Evolutionary conservation across 2,113 vertebrate species (phyloP).

Genomic region (Pelecanoides urinatrix): DNA sequence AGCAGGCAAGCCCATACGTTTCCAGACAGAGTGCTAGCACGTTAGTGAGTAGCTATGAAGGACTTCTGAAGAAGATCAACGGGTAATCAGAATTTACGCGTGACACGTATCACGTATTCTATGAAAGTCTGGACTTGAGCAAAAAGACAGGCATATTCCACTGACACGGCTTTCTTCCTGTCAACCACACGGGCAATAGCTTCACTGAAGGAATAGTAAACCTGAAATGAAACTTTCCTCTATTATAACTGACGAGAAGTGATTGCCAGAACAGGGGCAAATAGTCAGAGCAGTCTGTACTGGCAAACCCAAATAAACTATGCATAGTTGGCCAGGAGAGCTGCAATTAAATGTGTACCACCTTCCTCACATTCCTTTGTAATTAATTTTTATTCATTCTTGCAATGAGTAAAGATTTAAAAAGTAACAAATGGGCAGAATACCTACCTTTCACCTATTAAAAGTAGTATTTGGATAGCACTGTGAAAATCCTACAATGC

Average conservation of each 20-base stretch:
- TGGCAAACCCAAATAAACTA: not conserved
- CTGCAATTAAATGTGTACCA: not conserved
- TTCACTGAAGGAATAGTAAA: not conserved
- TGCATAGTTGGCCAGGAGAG: not conserved
- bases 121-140: not conserved
- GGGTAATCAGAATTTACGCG: not conserved
- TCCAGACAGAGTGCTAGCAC: not conserved
- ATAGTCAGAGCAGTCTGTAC: not conserved
- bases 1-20: not conserved
- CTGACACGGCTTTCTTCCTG: not conserved
- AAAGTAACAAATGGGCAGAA: not conserved
- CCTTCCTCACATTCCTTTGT: not conserved
- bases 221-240: not conserved
- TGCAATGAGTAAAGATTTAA: not conserved
- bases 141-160: not conserved
- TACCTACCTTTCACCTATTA: not conserved
- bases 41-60: not conserved
- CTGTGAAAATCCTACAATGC: not conserved
- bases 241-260: not conserved
- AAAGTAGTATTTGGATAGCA: not conserved
- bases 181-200: not conserved
- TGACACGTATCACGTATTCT: accelerated
- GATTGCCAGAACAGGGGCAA: not conserved
- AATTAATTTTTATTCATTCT: not conserved
- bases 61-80: not conserved